Conservation (phyloP, 2,888 invertebrate genomes). For the Gastracanthus pulcherrimus region DNA sequence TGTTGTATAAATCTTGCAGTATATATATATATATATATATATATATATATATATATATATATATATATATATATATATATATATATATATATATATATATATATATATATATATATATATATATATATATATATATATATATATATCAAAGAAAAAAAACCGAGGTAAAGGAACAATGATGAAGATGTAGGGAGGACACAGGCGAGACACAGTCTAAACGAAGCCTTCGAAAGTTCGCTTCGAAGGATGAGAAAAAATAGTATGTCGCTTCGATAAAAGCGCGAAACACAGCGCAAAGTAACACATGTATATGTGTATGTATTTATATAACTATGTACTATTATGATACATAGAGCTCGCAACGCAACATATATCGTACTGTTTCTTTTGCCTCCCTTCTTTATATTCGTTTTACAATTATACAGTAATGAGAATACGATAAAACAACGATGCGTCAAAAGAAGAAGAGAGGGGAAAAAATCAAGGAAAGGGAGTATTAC, state of each 20-base stretch:
- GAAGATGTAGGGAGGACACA: no score
- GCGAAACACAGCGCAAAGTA: background rate
- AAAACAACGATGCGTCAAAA: background rate
- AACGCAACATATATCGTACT: background rate
- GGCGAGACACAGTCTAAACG: conserved; percentile 5
- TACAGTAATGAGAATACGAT: no score
- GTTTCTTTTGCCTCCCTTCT: background rate
- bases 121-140: no score
- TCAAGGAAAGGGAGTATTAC: background rate
- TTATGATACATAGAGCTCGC: background rate
- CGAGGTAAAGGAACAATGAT: background rate
- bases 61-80: no score
- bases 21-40: no score
- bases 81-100: no score
- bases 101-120: no score
- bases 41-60: no score
- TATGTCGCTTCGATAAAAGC: conserved; percentile 2
- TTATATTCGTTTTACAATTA: background rate
- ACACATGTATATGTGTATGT: background rate
- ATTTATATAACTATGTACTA: background rate
- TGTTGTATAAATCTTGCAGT: background rate
- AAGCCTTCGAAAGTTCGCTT: conserved; percentile 3
- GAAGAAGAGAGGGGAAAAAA: background rate
- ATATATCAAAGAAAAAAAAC: background rate
- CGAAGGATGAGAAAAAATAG: no score